phyloP scores from a whole-genome alignment of 1,140 invertebrate species.

The Phthorimaea operculella region DNA sequence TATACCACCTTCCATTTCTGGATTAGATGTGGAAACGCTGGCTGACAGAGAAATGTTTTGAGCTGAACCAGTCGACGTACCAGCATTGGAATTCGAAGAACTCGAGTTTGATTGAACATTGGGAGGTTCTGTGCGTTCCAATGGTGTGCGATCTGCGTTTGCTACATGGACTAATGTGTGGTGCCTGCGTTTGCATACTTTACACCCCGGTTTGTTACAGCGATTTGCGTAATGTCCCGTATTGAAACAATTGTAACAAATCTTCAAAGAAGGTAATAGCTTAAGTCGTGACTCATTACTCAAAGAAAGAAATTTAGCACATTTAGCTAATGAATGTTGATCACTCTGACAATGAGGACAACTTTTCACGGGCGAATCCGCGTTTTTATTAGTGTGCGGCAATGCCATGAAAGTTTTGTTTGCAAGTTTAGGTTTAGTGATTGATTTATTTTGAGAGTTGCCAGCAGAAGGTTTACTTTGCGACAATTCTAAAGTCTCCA shows the following conservation, averaged over 20 bases:
- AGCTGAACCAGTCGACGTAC: neutral
- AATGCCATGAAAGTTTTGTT: neutral
- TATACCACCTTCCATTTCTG: neutral
- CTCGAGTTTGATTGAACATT: neutral
- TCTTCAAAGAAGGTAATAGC: neutral
- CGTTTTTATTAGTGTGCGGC: neutral
- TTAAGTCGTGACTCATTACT: neutral
- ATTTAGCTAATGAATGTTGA: constrained; percentile 2
- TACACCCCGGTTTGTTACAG: constrained; percentile 1
- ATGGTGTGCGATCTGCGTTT: neutral
- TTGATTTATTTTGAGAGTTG: neutral
- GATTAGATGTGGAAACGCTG: neutral
- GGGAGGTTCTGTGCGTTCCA: neutral
- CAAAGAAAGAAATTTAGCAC: constrained; percentile 5
- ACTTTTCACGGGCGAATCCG: neutral
- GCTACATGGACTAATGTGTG: neutral
- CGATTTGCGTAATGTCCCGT: constrained; percentile 5
- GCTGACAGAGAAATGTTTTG: neutral
- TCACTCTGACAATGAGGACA: constrained; percentile 4
- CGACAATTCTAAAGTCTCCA: constrained; percentile 6
- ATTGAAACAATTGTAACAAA: constrained; percentile 6
- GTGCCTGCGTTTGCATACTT: constrained; percentile 5
- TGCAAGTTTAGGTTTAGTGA: neutral
- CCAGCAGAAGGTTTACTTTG: neutral
- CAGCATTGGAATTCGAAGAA: neutral